Base-by-base conservation (phyloP, 2,888 invertebrate species). In the Tubulanus polymorphus region DNA sequence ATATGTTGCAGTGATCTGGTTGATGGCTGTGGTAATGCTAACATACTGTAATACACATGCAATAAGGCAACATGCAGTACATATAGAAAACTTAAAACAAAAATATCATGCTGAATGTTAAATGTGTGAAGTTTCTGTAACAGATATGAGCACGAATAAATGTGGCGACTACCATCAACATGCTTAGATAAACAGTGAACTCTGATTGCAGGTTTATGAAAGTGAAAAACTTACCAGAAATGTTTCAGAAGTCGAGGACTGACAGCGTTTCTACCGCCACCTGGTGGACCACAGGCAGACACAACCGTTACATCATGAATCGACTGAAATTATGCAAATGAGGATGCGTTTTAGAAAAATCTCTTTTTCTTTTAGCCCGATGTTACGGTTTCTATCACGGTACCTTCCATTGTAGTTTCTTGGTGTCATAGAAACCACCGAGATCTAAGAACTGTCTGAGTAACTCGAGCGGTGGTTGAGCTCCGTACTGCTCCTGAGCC, bases 1-100 rank as follows among this genome's bases (percentile, higher is more conserved):
- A 79, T 78, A 63, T 77, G 76, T 59, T 78, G 77, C 45, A 79
- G 68, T 8, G 77, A 77, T 30, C 74, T 67, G 8, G 73, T 74
- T 2, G 79, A 78, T 10, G 79, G 78, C 54, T 72, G 73, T 1
- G 79, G 79, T 56, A 79, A 66, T 12, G 77, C 70, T 49, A 79
- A 62, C 61, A 77, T 71, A 62, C 78, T 78, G 67, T 3, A 65
- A 59, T n/a, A n/a, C n/a, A n/a, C n/a, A n/a, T n/a, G n/a, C n/a
- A n/a, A n/a, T n/a, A n/a, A n/a, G n/a, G n/a, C n/a, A n/a, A n/a
- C n/a, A n/a, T n/a, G n/a, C n/a, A n/a, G n/a, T n/a, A n/a, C n/a
- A n/a, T n/a, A n/a, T n/a, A n/a, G n/a, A n/a, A n/a, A n/a, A n/a
- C n/a, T n/a, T n/a, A n/a, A n/a, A n/a, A n/a, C n/a, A n/a, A n/a